Evolutionary conservation across 2,113 vertebrate genomes (phyloP).

Genomic region (Gallinago undulata): DNA sequence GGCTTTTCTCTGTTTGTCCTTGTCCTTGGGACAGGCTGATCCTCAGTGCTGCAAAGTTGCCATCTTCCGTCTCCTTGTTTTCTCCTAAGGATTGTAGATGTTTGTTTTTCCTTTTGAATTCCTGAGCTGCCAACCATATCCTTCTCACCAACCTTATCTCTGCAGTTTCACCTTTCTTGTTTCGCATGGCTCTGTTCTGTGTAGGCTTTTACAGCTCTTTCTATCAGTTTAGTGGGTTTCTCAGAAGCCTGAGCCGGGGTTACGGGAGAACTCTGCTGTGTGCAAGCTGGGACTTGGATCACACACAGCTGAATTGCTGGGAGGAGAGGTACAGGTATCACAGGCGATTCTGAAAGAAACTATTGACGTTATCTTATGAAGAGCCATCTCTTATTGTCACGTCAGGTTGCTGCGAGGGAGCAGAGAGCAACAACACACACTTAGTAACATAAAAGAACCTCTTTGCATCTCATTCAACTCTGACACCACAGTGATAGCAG

Average conservation of each 20-base stretch:
- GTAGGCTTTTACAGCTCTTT: neutral
- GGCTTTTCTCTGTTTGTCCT: neutral
- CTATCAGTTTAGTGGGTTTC: neutral
- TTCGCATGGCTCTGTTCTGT: neutral
- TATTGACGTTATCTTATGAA: neutral
- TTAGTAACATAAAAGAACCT: slow-evolving; percentile 15
- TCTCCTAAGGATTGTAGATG: neutral
- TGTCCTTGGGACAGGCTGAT: neutral
- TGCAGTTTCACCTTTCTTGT: neutral
- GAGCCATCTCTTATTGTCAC: neutral
- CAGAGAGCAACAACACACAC: slow-evolving; percentile 1
- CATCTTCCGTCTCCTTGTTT: neutral
- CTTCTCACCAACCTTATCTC: neutral
- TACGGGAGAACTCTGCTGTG: neutral
- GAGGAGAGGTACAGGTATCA: neutral
- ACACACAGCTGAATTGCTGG: neutral
- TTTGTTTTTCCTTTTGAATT: neutral
- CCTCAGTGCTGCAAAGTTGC: neutral
- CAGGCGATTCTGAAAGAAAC: neutral
- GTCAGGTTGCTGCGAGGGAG: neutral
- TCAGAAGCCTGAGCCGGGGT: neutral
- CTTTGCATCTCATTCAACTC: slow-evolving; percentile 41
- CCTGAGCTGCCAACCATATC: neutral
- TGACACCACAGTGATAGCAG: neutral
- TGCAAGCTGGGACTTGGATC: neutral